Conservation (phyloP, 1,140 invertebrate species). For the Grapholita molesta region DNA sequence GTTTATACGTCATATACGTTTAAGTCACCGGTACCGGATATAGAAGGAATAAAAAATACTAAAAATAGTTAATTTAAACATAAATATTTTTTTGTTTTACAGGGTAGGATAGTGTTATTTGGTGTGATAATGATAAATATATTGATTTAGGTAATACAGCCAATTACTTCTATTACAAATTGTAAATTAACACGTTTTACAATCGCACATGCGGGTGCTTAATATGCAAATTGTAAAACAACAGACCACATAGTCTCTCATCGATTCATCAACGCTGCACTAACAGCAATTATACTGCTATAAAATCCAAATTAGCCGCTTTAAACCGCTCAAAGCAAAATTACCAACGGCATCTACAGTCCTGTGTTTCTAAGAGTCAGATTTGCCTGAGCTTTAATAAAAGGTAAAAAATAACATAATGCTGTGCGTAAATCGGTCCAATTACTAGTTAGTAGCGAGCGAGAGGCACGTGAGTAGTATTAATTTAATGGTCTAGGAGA, state of each 20-base stretch:
- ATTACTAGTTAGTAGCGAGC: slow-evolving; percentile 41
- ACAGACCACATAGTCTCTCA: slow-evolving; percentile 25
- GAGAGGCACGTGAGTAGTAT: slow-evolving; percentile 39
- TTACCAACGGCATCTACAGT: neutral
- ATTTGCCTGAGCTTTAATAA: slow-evolving; percentile 11
- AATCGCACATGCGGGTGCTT: slow-evolving; percentile 29
- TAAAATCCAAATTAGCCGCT: slow-evolving; percentile 44
- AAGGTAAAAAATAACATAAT: slow-evolving; percentile 45
- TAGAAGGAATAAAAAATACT: too few relatives aligned
- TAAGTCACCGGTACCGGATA: too few relatives aligned
- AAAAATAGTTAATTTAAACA: too few relatives aligned
- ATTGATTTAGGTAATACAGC: neutral
- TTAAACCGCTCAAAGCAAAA: slow-evolving; percentile 11
- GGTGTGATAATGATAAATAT: too few relatives aligned
- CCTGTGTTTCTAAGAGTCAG: neutral
- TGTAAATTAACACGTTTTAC: slow-evolving; percentile 4
- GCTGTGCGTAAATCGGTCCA: slow-evolving; percentile 54
- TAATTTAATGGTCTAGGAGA: slow-evolving; percentile 49
- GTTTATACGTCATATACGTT: too few relatives aligned
- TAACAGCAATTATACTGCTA: slow-evolving; percentile 46
- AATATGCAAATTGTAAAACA: slow-evolving; percentile 40
- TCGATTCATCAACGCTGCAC: slow-evolving; percentile 26
- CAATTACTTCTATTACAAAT: neutral
- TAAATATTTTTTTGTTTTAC: too few relatives aligned
- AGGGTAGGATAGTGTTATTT: neutral